Base-by-base conservation (phyloP, 2,113 vertebrate genomes). In the Sinocyclocheilus maitianheensis region DNA sequence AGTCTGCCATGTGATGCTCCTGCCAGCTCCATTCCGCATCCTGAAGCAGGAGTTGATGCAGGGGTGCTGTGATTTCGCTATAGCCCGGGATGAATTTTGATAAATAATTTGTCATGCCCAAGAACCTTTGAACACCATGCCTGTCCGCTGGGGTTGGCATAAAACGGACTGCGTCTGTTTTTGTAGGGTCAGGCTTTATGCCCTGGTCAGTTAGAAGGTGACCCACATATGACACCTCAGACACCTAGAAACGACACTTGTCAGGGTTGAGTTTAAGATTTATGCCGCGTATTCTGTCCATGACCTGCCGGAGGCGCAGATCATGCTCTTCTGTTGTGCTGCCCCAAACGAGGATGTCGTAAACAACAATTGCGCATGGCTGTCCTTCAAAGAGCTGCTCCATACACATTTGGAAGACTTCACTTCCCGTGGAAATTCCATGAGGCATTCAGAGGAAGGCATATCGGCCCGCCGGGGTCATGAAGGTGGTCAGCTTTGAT, bases 381-480 rank as follows among this genome's bases (percentile, higher is more conserved):
- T 69, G 14, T 22, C 81, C 74, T 37, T 18, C 62, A 79, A 87
- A 79, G 2, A 77, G 75, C 24, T 74, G 48, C 30, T 84, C 86
- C 75, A 87, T 84, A 37, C 34, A 84, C 24, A 16, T 65, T 22
- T 85, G 87, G 24, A 88, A 85, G 1, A 77, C 62, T n/a, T 78
- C 18, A 51, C 79, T 85, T 1, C 72, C 72, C 3, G 74, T 78
- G 24, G 74, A 83, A 9, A 84, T 85, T 3, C 71, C 58, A 55
- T 77, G 77, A 1, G 79, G 84, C 74, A 72, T 78, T 5, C n/a
- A 5, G 1, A 85, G 84, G 37, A 85, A 85, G 11, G 30, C 12
- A 26, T 81, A 85, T 40, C 34, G 3, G 26, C 83, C 84, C 3
- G 51, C 16, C 9, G 34, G 69, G n/a, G 43, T 72, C 78, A 85